Evolutionary conservation across 1,140 invertebrate genomes (phyloP).

Genomic region (Nasonia longicornis): DNA sequence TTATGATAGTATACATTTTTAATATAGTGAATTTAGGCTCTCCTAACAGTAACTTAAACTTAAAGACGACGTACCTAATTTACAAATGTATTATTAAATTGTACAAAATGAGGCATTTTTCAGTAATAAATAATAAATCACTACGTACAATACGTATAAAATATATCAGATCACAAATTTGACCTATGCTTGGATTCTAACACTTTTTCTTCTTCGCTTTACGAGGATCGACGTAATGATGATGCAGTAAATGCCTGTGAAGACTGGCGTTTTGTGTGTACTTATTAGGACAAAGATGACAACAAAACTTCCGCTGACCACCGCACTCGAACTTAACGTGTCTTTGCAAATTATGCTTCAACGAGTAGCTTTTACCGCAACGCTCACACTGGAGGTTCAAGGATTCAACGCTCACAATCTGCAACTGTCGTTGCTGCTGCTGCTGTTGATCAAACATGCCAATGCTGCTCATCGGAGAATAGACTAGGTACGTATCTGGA

Average conservation of each 20-base stretch:
- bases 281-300: conserved; percentile 63
- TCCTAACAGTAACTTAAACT: no score
- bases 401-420: background rate
- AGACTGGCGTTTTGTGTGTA: conserved; percentile 67
- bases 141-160: background rate
- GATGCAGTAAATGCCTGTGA: conserved; percentile 58
- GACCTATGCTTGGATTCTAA: background rate
- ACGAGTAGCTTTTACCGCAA: conserved; percentile 68
- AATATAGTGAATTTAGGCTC: background rate
- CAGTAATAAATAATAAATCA: no score
- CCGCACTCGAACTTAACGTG: conserved; percentile 71
- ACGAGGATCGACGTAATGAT: conserved; percentile 51
- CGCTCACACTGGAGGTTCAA: conserved; percentile 56
- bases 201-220: conserved; percentile 14
- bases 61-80: no score
- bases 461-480: background rate
- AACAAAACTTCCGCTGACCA: conserved; percentile 66
- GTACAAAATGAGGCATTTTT: no score
- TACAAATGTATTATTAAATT: no score
- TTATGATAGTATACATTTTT: no score
- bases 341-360: conserved; percentile 65
- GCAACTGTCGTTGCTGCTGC: background rate
- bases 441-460: background rate
- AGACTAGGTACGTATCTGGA: conserved; percentile 1
- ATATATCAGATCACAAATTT: background rate